Conservation (phyloP, 2,888 invertebrate species). For the Bursaphelenchus okinawaensis region DNA sequence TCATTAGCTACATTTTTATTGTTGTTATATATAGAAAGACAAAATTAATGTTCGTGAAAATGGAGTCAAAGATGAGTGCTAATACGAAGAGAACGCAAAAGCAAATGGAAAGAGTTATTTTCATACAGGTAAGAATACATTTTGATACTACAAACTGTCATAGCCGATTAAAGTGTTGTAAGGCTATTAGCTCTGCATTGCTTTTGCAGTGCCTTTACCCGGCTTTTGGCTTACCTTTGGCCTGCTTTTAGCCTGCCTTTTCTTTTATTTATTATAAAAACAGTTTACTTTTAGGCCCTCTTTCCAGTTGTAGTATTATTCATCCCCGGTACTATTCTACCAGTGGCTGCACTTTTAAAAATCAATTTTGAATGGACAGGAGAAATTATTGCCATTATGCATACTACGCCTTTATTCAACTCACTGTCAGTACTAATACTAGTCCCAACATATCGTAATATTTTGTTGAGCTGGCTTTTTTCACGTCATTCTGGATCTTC, state of each 20-base stretch:
- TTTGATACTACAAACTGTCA: too few relatives aligned
- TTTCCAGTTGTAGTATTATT: neutral
- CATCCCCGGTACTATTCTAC: neutral
- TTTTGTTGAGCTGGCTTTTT: neutral
- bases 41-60: neutral
- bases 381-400: neutral
- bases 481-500: too few relatives aligned
- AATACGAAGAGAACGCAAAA: neutral
- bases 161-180: too few relatives aligned
- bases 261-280: neutral
- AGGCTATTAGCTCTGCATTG: too few relatives aligned
- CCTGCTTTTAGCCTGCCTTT: too few relatives aligned
- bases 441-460: neutral
- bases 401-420: neutral
- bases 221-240: too few relatives aligned
- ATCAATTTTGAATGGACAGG: neutral
- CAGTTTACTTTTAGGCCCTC: neutral
- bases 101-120: neutral
- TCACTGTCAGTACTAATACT: neutral
- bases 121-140: neutral
- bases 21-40: neutral
- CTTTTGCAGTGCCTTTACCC: too few relatives aligned
- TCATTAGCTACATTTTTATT: neutral
- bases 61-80: neutral
- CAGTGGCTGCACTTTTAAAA: neutral